Conservation (phyloP, 2,888 invertebrate genomes). For the Ecliptopera silaceata region DNA sequence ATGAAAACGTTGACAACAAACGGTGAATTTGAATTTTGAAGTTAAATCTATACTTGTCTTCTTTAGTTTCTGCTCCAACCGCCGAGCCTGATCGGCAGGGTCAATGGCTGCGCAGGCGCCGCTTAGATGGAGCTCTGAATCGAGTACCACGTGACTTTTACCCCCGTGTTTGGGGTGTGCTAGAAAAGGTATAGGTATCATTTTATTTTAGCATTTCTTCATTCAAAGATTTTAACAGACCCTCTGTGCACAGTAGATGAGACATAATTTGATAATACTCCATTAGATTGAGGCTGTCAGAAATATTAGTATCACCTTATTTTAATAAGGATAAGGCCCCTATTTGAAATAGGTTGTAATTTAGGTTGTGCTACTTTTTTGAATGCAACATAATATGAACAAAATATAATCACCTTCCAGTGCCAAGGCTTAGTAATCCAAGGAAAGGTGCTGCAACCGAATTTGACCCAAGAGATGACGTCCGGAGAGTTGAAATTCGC, state of each 20-base stretch:
- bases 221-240: no score
- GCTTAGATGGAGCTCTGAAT: constrained; percentile 98
- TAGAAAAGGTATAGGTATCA: constrained; percentile 87
- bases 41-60: neutral
- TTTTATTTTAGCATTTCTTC: no score
- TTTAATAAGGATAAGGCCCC: no score
- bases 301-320: no score
- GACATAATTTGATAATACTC: no score
- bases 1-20: no score
- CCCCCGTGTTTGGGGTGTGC: constrained; percentile 95
- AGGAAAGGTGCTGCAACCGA: constrained; percentile 94
- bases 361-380: no score
- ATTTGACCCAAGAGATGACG: constrained; percentile 99
- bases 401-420: constrained; percentile 54
- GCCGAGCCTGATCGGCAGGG: constrained; percentile 93
- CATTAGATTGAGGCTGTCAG: no score
- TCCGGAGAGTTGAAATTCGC: constrained; percentile 99
- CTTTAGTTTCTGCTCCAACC: constrained; percentile 56
- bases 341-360: no score
- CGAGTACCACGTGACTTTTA: constrained; percentile 98
- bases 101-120: constrained; percentile 96
- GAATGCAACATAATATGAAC: neutral
- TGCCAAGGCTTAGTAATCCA: constrained; percentile 97
- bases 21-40: no score
- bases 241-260: no score